Percentiles rank a stretch among this genome's conserved stretches.
These are phyloP conservation scores for Tolmerus cingulatus DNA, from an alignment of 2,888 invertebrate genomes.

Conservation along the genomic window DNA sequence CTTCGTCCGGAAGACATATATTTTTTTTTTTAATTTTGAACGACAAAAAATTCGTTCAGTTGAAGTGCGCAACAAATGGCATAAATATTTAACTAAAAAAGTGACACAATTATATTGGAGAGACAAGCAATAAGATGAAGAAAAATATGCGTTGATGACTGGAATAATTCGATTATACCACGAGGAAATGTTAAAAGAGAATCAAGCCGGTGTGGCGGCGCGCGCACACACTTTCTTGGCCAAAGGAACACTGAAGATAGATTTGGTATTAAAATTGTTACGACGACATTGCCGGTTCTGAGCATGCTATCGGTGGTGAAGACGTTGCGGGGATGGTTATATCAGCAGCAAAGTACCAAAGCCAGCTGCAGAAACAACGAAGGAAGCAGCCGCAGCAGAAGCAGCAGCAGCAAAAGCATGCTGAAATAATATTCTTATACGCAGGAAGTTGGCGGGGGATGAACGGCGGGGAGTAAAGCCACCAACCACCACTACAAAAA, in stretches of 20 bases:
- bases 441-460: neutral
- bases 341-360: conserved; percentile 1
- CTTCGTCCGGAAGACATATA: neutral
- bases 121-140: neutral
- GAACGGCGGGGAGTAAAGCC: neutral
- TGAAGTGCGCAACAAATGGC: neutral
- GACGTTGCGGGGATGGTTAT: neutral
- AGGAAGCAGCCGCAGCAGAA: neutral
- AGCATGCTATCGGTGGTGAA: neutral
- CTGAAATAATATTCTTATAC: neutral
- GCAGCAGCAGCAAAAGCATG: neutral
- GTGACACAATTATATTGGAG: neutral
- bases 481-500: neutral
- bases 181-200: conserved; percentile 15
- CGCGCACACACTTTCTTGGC: conserved; percentile 40
- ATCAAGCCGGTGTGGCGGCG: conserved; percentile 30
- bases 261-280: conserved; percentile 11
- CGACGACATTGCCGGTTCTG: neutral
- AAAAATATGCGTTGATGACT: neutral
- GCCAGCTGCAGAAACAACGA: neutral
- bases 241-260: conserved; percentile 34
- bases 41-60: neutral
- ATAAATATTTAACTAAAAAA: neutral
- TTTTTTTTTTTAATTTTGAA: neutral
- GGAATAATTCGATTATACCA: neutral